Conservation (phyloP, 2,888 invertebrate species). For the Pseudococcus viburni region DNA sequence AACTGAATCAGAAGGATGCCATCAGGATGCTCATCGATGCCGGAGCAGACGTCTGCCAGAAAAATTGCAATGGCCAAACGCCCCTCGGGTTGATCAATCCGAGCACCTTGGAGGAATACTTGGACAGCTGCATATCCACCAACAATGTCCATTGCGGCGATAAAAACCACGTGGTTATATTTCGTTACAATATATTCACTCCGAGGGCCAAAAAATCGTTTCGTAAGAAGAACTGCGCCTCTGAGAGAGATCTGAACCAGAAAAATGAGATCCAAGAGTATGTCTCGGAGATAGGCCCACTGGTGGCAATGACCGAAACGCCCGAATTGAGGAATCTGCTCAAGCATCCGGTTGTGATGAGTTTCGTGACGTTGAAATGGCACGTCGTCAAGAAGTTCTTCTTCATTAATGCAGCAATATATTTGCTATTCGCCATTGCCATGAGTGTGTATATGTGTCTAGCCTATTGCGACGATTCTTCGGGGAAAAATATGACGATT, state of each 20-base stretch:
- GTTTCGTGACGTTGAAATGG: slow-evolving; percentile 87
- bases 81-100: slow-evolving; percentile 82
- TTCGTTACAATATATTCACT: slow-evolving; percentile 81
- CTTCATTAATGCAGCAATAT: slow-evolving; percentile 80
- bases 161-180: slow-evolving; percentile 80
- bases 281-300: slow-evolving; percentile 79
- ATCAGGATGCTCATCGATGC: slow-evolving; percentile 74
- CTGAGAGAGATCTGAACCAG: neutral
- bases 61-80: slow-evolving; percentile 77
- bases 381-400: slow-evolving; percentile 82
- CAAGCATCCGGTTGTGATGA: slow-evolving; percentile 84
- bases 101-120: slow-evolving; percentile 79
- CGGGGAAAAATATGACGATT: too few species aligned
- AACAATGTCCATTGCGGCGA: slow-evolving; percentile 79
- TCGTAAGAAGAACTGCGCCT: too few species aligned
- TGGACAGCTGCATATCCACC: slow-evolving; percentile 81
- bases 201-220: slow-evolving; percentile 70
- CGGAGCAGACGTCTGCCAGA: slow-evolving; percentile 82
- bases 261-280: neutral
- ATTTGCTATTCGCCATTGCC: slow-evolving; percentile 77
- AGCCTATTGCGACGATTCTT: slow-evolving; percentile 70
- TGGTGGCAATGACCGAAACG: slow-evolving; percentile 80
- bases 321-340: slow-evolving; percentile 80
- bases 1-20: neutral
- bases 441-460: slow-evolving; percentile 80